Evolutionary conservation across 2,113 vertebrate species (phyloP).

Genomic region (Meriones unguiculatus): DNA sequence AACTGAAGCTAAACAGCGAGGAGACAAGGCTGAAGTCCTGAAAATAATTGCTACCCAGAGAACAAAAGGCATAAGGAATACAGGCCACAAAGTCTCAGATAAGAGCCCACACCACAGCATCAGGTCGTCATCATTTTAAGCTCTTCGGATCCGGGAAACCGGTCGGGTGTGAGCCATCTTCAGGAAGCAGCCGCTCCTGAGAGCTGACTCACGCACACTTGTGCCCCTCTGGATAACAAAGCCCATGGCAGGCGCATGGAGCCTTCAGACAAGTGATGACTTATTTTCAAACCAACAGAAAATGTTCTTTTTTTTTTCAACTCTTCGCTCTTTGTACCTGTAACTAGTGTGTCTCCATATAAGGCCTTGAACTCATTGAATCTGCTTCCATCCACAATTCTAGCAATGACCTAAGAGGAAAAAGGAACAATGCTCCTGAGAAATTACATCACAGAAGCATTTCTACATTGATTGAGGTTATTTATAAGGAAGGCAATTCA

Average conservation of each 20-base stretch:
- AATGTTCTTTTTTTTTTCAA: constrained; percentile 46
- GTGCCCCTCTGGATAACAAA: constrained; percentile 38
- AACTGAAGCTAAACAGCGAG: neutral
- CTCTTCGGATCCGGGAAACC: neutral
- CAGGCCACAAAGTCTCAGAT: neutral
- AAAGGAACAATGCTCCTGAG: constrained; percentile 61
- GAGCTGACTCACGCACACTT: constrained; percentile 27
- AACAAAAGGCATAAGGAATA: neutral
- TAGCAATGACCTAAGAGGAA: constrained; percentile 94
- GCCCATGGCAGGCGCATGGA: neutral
- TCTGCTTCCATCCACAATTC: constrained; percentile 98
- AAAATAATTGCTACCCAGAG: constrained; percentile 41
- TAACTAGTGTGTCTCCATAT: constrained; percentile 98
- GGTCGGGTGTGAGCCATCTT: neutral
- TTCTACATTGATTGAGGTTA: constrained; percentile 24
- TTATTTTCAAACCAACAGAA: constrained; percentile 57
- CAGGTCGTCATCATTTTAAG: neutral
- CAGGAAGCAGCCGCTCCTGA: constrained; percentile 17
- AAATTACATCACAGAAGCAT: constrained; percentile 47
- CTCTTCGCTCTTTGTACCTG: constrained; percentile 89
- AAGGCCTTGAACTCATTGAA: constrained; percentile 99
- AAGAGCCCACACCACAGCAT: neutral
- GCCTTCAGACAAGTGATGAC: neutral
- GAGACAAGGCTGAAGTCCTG: neutral
- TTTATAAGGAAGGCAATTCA: constrained; percentile 61